A percentile compares a stretch with the other conserved stretches of the same genome.
These are phyloP conservation scores for Himalopsyche japonica DNA, from an alignment of 2,888 invertebrate species.

Conservation along the genomic window DNA sequence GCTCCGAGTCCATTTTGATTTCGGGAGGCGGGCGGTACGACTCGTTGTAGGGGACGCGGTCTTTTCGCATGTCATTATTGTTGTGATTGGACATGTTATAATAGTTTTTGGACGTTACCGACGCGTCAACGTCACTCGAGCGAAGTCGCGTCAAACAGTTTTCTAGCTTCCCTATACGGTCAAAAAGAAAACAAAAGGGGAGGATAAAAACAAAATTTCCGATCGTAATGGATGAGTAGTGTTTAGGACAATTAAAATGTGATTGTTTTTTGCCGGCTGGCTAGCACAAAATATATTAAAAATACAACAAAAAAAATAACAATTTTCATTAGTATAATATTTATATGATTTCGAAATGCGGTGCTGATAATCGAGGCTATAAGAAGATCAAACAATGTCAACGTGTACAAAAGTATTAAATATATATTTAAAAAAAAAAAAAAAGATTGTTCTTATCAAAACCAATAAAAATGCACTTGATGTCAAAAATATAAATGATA, in stretches of 20 bases:
- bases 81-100: constrained; percentile 61
- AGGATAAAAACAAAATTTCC: too few species aligned
- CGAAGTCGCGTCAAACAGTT: constrained; percentile 55
- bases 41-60: constrained; percentile 15
- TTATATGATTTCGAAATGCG: background rate
- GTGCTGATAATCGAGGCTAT: background rate
- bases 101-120: constrained; percentile 60
- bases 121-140: constrained; percentile 54
- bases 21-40: constrained; percentile 29
- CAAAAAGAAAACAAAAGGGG: constrained; percentile 35
- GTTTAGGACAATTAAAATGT: background rate
- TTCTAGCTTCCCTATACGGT: constrained; percentile 60
- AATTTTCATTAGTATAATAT: background rate
- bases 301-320: background rate
- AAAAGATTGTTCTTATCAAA: background rate
- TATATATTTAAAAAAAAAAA: background rate
- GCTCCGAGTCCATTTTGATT: constrained; percentile 20
- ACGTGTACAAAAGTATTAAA: background rate
- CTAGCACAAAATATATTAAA: background rate
- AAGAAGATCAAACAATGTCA: background rate
- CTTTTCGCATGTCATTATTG: constrained; percentile 45
- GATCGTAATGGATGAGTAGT: too few species aligned
- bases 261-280: background rate
- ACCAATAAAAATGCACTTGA: background rate
- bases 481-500: too few species aligned